Base-by-base conservation (phyloP, 2,888 invertebrate species). In the Griposia aprilina region DNA sequence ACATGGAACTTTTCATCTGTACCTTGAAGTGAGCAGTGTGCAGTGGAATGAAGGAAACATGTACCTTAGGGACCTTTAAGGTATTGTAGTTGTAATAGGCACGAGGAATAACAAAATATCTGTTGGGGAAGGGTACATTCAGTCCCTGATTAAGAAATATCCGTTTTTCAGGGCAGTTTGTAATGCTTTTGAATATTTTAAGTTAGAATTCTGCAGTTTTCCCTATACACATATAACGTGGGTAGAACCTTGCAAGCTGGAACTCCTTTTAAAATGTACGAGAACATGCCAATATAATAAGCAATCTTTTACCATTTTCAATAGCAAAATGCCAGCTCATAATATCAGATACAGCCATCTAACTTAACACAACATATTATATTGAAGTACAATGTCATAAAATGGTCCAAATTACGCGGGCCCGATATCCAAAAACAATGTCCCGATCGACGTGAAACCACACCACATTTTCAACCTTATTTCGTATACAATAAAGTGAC, bases 341-440 rank as follows among this genome's bases (percentile, higher is more conserved):
- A 91, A 91, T 90, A 91, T 91, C 88, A 86, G 88, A 90, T 88
- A 90, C 91, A 76, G 90, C 89, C 91, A 90, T 92, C 94, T 93
- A 92, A 93, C 92, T 91, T 92, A 93, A 90, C 92, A 91, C 90
- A 93, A 91, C 92, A 93, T 92, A 93, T 93, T 93, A 94, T 93
- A 93, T 93, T 92, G 91, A 93, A 90, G 92, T 92, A 94, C 93
- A 91, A 92, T 90, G 92, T 95, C 95, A 94, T 95, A 95, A 96
- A 95, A 93, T 95, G 94, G 92, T 91, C 94, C 92, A 95, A 96
- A 96, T 96, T 95, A 95, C 94, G 93, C 88, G 90, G 91, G 90
- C 92, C 93, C 94, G 93, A 95, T 95, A 94, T 93, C 93, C 94
- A 94, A 95, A 96, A 96, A 96, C 95, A 96, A 96, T 95, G 93